phyloP scores from a whole-genome alignment of 2,797 vertebrate species.

The Gymnoscopelus microlampas region DNA sequence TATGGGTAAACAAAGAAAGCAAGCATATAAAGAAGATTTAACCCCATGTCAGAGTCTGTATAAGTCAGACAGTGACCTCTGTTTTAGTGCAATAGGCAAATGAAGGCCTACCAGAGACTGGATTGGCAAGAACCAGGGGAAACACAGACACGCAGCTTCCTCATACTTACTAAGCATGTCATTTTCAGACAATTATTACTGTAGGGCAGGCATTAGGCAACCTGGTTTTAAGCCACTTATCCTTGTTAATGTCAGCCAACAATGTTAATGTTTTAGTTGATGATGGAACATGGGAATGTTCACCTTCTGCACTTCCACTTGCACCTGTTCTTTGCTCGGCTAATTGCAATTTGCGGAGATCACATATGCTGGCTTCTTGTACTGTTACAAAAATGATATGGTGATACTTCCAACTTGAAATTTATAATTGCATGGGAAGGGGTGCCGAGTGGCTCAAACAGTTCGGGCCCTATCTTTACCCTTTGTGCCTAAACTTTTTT shows the following conservation, averaged over 20 bases:
- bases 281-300: too few relatives aligned
- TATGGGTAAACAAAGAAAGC: not conserved
- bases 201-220: not conserved
- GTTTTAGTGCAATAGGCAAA: not conserved
- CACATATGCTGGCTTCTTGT: not conserved
- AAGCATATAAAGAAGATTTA: not conserved
- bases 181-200: not conserved
- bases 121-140: too few relatives aligned
- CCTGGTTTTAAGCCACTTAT: not conserved
- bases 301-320: not conserved
- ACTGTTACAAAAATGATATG: not conserved
- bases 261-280: too few relatives aligned
- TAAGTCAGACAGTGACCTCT: not conserved
- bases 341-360: constrained; percentile 3
- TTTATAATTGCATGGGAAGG: too few relatives aligned
- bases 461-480: too few relatives aligned
- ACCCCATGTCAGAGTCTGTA: not conserved
- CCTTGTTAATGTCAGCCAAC: not conserved
- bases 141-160: too few relatives aligned
- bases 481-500: too few relatives aligned
- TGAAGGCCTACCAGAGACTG: too few relatives aligned
- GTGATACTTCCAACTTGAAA: too few relatives aligned
- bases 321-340: constrained; percentile 22
- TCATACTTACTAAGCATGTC: not conserved
- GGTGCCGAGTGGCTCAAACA: too few relatives aligned